These are phyloP conservation scores for Rotaria magnacalcarata DNA, from an alignment of 2,888 invertebrate genomes.

Conservation along the genomic window DNA sequence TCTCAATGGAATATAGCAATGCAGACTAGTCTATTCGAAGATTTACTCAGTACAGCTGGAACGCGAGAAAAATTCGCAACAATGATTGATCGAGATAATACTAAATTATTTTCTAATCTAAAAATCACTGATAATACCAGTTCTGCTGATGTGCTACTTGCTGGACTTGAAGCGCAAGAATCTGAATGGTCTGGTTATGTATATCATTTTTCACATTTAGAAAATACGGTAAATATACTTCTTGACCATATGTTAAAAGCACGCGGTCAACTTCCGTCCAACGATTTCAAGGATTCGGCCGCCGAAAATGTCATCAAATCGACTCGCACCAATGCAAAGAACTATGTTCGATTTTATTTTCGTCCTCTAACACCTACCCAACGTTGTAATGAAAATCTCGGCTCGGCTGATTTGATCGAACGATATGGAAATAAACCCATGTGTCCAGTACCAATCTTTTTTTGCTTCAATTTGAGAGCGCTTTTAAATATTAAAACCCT, in stretches of 20 bases:
- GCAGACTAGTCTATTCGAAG: background rate
- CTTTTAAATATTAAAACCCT: background rate
- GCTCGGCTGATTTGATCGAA: background rate
- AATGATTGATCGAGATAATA: background rate
- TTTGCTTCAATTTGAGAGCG: too few species aligned
- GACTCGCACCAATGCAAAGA: background rate
- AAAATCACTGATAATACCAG: background rate
- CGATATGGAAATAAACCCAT: background rate
- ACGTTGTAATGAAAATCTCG: background rate
- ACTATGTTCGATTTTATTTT: background rate
- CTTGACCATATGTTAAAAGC: background rate
- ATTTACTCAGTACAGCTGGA: background rate
- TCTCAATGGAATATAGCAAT: background rate
- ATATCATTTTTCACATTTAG: conserved; percentile 19
- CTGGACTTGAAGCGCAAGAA: background rate
- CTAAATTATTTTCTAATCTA: background rate
- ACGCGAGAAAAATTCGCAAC: background rate
- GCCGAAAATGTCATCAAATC: background rate
- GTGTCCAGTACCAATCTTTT: background rate
- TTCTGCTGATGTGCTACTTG: background rate
- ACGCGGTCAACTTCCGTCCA: background rate
- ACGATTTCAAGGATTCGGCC: background rate
- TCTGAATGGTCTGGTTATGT: background rate
- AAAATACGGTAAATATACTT: background rate
- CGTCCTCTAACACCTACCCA: conserved; percentile 9